A percentile compares a stretch with the other conserved stretches of the same genome.
Conservation (phyloP, 2,113 vertebrate genomes). For the Polypterus bichir region DNA sequence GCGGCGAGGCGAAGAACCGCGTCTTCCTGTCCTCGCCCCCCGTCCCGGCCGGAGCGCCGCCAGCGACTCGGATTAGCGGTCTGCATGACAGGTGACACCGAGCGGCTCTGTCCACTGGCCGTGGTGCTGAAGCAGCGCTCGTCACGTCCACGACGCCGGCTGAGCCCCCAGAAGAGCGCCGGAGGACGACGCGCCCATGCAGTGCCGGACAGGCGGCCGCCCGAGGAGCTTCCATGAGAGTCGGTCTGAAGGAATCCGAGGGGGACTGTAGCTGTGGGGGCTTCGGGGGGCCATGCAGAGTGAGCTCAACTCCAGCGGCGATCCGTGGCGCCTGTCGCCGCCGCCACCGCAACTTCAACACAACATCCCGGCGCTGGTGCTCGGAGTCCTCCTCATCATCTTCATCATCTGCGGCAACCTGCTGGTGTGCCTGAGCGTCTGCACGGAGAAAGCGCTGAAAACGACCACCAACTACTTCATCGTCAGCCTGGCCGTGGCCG, state of each 20-base stretch:
- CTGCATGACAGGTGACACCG: not conserved
- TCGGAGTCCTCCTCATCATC: conserved; percentile 68
- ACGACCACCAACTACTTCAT: conserved; percentile 93
- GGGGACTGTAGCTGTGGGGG: conserved; percentile 8
- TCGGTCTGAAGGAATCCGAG: conserved; percentile 1
- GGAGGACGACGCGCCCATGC: no score
- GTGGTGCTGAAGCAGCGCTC: conserved; percentile 7
- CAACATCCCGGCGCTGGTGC: conserved; percentile 56
- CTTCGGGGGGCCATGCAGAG: conserved; percentile 21
- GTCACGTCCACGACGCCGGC: not conserved
- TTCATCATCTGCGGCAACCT: conserved; percentile 67
- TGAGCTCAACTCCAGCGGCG: not conserved
- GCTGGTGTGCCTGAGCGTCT: conserved; percentile 79
- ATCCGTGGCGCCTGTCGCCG: not conserved
- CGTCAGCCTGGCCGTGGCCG: conserved; percentile 77
- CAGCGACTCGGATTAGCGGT: not conserved
- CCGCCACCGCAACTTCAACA: conserved; percentile 13
- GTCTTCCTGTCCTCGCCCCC: not conserved
- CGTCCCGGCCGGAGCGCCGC: not conserved
- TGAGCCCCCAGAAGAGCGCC: not conserved
- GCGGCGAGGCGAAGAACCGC: not conserved
- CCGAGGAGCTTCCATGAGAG: conserved; percentile 27
- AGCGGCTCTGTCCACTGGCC: not conserved
- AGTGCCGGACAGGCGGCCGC: no score
- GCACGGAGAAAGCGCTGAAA: conserved; percentile 72